Conservation (phyloP, 2,797 vertebrate species). For the Vireo griseus region DNA sequence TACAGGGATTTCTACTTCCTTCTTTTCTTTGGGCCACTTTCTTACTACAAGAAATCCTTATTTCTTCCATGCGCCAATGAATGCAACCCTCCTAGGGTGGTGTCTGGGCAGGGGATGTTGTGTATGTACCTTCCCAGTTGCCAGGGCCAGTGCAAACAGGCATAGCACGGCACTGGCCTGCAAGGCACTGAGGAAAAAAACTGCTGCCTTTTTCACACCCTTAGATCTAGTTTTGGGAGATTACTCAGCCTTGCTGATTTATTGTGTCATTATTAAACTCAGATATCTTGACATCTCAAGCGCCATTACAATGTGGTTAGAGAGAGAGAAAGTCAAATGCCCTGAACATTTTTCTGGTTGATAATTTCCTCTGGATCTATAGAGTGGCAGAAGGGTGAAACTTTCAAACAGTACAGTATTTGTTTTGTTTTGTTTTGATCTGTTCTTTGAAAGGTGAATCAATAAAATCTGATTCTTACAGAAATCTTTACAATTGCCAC, state of each 20-base stretch:
- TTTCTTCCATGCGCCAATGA: neutral
- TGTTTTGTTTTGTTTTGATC: neutral
- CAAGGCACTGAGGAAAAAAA: neutral
- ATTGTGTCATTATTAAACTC: neutral
- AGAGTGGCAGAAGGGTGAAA: neutral
- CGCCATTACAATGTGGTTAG: neutral
- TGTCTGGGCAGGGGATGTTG: neutral
- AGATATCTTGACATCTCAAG: neutral
- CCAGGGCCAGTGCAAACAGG: neutral
- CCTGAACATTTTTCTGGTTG: neutral
- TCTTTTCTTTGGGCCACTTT: slow-evolving; percentile 30
- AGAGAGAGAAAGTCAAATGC: neutral
- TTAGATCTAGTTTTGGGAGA: neutral
- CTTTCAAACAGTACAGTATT: neutral
- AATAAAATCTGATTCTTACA: neutral
- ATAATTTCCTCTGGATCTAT: neutral
- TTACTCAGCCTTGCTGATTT: neutral
- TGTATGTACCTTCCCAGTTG: neutral
- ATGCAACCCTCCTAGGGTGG: neutral
- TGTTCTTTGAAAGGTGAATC: neutral
- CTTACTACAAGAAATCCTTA: slow-evolving; percentile 6
- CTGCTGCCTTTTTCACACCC: neutral
- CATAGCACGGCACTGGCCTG: neutral
- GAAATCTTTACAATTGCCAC: neutral
- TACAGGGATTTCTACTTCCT: slow-evolving; percentile 39